Evolutionary conservation across 2,797 vertebrate species (phyloP).

Genomic region (Uromys caudimaculatus): DNA sequence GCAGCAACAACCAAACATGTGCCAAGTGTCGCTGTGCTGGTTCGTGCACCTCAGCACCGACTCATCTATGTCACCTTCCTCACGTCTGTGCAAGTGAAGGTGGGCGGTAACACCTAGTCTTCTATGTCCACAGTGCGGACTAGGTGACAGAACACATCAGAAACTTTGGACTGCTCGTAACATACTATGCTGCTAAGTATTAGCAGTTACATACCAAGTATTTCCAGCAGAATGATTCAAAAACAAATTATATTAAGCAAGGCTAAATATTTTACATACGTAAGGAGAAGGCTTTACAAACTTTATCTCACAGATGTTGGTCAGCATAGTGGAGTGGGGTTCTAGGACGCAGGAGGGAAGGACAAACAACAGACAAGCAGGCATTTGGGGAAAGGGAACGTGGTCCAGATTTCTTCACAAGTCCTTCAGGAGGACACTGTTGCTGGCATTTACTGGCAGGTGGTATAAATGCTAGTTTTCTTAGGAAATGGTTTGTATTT

Average conservation of each 20-base stretch:
- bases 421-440: background rate
- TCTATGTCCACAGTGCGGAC: background rate
- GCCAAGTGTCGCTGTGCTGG: background rate
- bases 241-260: conserved; percentile 23
- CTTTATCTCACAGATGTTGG: background rate
- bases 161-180: background rate
- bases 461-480: conserved; percentile 15
- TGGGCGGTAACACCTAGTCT: background rate
- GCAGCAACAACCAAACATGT: background rate
- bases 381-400: background rate
- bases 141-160: background rate
- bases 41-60: background rate
- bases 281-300: background rate
- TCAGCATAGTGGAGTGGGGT: background rate
- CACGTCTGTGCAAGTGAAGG: background rate
- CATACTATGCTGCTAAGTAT: background rate
- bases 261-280: background rate
- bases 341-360: background rate
- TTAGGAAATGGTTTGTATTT: conserved; percentile 26
- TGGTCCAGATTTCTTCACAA: background rate
- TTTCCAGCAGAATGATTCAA: background rate
- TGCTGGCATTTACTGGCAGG: background rate
- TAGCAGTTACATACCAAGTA: background rate
- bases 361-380: background rate
- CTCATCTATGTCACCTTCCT: background rate